Base-by-base conservation (phyloP, 2,888 invertebrate genomes). In the Sinohyriopsis cumingii region DNA sequence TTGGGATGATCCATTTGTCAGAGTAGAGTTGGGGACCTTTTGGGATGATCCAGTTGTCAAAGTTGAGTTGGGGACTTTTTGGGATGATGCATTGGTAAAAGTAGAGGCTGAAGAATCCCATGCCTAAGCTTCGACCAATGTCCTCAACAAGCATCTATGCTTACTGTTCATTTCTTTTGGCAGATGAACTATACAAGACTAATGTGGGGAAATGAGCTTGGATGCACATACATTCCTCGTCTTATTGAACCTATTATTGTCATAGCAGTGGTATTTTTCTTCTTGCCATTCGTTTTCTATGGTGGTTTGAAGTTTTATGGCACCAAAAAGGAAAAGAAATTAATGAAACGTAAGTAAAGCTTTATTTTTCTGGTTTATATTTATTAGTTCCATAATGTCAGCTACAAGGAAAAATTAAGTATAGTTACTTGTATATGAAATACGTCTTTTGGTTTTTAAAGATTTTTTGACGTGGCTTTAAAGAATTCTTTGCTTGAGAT, bases 171-270 rank as follows among this genome's bases (percentile, higher is more conserved):
- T 66, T 63, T 54, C 19, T 67, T 72, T 5, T 65, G 66, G 15
- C 65, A 80, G 80, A 80, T 80, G 80, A 80, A 80, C 59, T 80
- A 80, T 54, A 75, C 78, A 56, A 65, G 80, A 57, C 59, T 77
- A 67, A 71, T 66, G 54, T 80, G 80, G 80, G 77, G 80, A 9
- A 53, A 73, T 3, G 28, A 56, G 6, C 69, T 75, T 53, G 59
- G 73, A 19, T 80, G 80, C 68, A 75, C 78, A 1, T 65, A 71
- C 20, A 65, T 63, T 57, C 67, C 73, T 20, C 67, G 56, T 20
- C 67, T 76, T 3, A 55, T 56, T 28, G 71, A 33, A 19, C 68
- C 77, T 18, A 72, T 78, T 2, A 45, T 76, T n/a, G 45, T 59
- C 3, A 64, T 77, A 55, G 65, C 74, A 5, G 63, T 63, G 45